Evolutionary conservation across 1,140 invertebrate genomes (phyloP), one percentile per base, ranked within the genome.

Genomic region (Sinella curviseta): DNA sequence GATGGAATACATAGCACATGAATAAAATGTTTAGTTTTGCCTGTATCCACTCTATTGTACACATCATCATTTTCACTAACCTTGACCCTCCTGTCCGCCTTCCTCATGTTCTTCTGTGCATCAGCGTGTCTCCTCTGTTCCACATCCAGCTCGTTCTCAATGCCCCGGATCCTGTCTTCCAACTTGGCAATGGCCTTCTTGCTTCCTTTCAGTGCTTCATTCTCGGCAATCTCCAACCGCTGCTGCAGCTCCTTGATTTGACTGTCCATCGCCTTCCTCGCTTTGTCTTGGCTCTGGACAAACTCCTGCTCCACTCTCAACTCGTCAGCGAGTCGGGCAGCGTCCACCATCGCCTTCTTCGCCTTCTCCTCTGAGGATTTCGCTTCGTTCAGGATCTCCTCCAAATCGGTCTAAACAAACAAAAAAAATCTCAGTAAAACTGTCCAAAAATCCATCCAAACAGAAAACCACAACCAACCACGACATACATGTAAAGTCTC

Each of bases 291-390:
- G 84, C 95, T 96, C 87, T 96, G 93, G 84, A 96, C 95, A 88
- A 99, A 97, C 86, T 99, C 97, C 88, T 99, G 97, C 90, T 99
- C 98, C 84, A 96, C 96, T 86, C 97, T 92, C 84, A 99, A 93
- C 88, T 99, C 97, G 87, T 99, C 98, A 82, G 97, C 97, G 84
- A 99, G 91, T 86, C 97, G 92, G 83, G 97, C 95, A 83, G 97
- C 97, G 88, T 99, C 98, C 84, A 97, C 96, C 94, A 97, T 96
- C 33, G 97, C 95, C 90, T 98, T 97, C 93, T 98, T 97, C 81
- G 95, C 95, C 90, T 97, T 97, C 89, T 98, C 96, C 88, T 97
- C 95, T 78, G 94, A 95, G 88, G 95, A 95, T 91, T 97, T 96
- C 85, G 95, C 94, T 88, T 97, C 95, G 88, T 97, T 97, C 85